Percentiles rank a stretch among this genome's conserved stretches.
Evolutionary conservation across 1,140 invertebrate species (phyloP).

Genomic region (Anastatus disparis): DNA sequence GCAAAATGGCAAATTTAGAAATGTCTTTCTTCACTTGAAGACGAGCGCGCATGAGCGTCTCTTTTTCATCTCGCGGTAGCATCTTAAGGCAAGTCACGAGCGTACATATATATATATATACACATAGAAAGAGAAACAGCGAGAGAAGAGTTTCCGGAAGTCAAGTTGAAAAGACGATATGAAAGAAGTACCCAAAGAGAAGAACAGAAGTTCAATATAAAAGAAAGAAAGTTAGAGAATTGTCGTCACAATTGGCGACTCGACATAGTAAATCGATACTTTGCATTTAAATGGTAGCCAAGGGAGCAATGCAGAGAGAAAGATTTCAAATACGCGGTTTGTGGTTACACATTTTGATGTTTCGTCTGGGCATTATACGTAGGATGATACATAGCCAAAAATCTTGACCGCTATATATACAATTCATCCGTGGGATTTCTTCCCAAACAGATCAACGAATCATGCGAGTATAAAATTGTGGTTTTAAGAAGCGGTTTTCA

Average conservation of each 20-base stretch:
- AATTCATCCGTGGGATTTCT: not conserved
- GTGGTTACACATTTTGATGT: too few species aligned
- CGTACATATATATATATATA: not conserved
- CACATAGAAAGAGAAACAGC: not conserved
- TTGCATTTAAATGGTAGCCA: slow-evolving; percentile 51
- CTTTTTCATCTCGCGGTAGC: not conserved
- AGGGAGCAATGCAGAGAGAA: not conserved
- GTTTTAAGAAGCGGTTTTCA: too few species aligned
- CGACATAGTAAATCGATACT: slow-evolving; percentile 50
- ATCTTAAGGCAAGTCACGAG: not conserved
- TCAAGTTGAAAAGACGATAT: slow-evolving; percentile 42
- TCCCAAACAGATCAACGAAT: too few species aligned
- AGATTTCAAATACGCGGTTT: too few species aligned
- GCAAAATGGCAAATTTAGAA: slow-evolving; percentile 9
- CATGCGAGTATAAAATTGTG: too few species aligned
- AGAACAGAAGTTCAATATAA: not conserved
- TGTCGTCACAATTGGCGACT: not conserved
- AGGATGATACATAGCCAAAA: not conserved
- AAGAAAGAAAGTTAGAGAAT: not conserved
- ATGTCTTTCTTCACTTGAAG: not conserved
- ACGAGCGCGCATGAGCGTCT: not conserved
- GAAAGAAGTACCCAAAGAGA: not conserved
- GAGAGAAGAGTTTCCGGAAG: slow-evolving; percentile 42
- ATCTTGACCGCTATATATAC: not conserved
- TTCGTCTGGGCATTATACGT: too few species aligned